Percentiles rank a stretch among this genome's conserved stretches.
These are phyloP conservation scores for Silurus glanis DNA, from an alignment of 2,113 vertebrate species.

Conservation along the genomic window DNA sequence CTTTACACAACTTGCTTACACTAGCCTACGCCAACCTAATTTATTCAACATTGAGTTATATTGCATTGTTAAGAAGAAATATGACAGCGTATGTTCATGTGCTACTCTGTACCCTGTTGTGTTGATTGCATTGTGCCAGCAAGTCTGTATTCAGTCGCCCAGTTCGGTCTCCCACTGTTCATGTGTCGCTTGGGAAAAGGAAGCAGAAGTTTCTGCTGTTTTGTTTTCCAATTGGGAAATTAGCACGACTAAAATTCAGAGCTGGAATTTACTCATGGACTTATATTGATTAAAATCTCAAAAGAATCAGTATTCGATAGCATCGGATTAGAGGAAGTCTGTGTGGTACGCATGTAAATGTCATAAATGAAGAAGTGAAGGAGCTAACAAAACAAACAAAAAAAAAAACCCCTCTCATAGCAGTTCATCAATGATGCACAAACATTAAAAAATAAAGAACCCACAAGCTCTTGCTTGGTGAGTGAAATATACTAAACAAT, in stretches of 20 bases:
- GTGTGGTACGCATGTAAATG: background rate
- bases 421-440: background rate
- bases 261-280: conserved; percentile 67
- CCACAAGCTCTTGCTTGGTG: background rate
- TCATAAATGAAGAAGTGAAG: background rate
- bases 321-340: conserved; percentile 51
- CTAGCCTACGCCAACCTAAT: background rate
- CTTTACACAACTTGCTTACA: background rate
- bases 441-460: background rate
- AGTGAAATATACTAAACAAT: background rate
- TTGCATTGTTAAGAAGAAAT: conserved; percentile 15
- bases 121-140: background rate
- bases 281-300: conserved; percentile 52
- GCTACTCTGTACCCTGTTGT: background rate
- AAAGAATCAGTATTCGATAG: conserved; percentile 48
- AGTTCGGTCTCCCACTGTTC: background rate
- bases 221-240: conserved; percentile 11
- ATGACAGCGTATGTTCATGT: background rate
- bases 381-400: no score
- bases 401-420: background rate
- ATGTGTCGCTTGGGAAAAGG: conserved; percentile 25
- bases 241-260: conserved; percentile 48
- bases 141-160: conserved; percentile 15
- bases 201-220: background rate
- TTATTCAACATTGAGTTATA: background rate